These are phyloP conservation scores for Malachius bipustulatus DNA, from an alignment of 2,888 invertebrate species.

Conservation along the genomic window DNA sequence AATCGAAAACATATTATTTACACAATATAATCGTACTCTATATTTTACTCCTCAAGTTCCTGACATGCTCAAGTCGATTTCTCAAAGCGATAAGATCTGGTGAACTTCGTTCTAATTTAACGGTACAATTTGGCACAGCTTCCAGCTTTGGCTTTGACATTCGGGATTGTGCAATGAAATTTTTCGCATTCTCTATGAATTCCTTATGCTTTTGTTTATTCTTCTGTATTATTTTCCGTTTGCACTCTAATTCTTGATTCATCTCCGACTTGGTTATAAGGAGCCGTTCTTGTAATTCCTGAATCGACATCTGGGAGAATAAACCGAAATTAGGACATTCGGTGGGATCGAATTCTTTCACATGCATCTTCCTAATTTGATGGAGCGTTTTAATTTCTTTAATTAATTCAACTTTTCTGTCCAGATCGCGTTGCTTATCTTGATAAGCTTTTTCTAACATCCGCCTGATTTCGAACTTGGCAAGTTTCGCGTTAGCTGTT, in stretches of 20 bases:
- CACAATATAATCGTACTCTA: too few species aligned
- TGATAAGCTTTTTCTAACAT: conserved; percentile 26
- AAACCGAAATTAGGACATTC: conserved; percentile 47
- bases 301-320: conserved; percentile 53
- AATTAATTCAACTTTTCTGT: conserved; percentile 33
- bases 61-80: conserved; percentile 40
- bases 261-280: conserved; percentile 40
- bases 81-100: conserved; percentile 41
- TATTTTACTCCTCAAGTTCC: conserved; percentile 35
- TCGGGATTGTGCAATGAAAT: conserved; percentile 34
- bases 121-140: conserved; percentile 20
- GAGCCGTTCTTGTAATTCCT: conserved; percentile 47
- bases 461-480: conserved; percentile 41
- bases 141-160: conserved; percentile 27
- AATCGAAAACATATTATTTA: too few species aligned
- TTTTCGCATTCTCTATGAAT: conserved; percentile 40
- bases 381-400: conserved; percentile 35
- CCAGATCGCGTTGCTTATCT: conserved; percentile 32
- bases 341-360: conserved; percentile 46
- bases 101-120: conserved; percentile 24
- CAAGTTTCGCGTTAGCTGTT: conserved; percentile 37
- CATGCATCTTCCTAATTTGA: conserved; percentile 28
- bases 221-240: conserved; percentile 37
- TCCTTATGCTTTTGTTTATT: conserved; percentile 38
- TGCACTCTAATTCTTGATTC: conserved; percentile 42